A percentile compares a stretch with the other conserved stretches of the same genome.
Evolutionary conservation across 2,113 vertebrate genomes (phyloP).

Genomic region (Anarrhichthys ocellatus): DNA sequence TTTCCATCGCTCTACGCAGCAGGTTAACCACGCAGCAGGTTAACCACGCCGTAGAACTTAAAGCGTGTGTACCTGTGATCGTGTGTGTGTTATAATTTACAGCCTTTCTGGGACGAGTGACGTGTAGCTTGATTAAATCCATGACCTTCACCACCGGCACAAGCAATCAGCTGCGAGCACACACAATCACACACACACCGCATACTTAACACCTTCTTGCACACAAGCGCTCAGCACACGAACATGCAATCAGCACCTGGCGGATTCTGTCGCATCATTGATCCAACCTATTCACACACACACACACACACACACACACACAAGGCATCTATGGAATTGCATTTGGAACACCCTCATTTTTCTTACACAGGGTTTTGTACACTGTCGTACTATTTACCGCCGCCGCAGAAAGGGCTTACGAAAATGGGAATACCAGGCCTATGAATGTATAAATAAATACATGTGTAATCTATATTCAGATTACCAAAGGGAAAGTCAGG

Average conservation of each 20-base stretch:
- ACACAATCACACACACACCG: slow-evolving; percentile 36
- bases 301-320: slow-evolving; percentile 8
- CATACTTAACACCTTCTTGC: slow-evolving; percentile 65
- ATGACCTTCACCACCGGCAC: slow-evolving; percentile 81
- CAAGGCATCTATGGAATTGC: slow-evolving; percentile 64
- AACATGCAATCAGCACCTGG: slow-evolving; percentile 80
- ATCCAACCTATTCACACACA: slow-evolving; percentile 60
- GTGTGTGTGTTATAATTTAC: slow-evolving; percentile 67
- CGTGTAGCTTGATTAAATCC: slow-evolving; percentile 82
- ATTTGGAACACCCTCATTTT: slow-evolving; percentile 70
- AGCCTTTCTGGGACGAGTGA: slow-evolving; percentile 66
- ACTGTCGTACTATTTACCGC: slow-evolving; percentile 50
- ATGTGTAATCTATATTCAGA: slow-evolving; percentile 73
- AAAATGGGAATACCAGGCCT: slow-evolving; percentile 49
- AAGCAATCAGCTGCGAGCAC: slow-evolving; percentile 76
- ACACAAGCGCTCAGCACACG: slow-evolving; percentile 36
- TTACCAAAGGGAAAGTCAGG: slow-evolving; percentile 71
- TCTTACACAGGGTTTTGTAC: slow-evolving; percentile 63
- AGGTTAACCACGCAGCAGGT: slow-evolving; percentile 56
- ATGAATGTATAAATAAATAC: slow-evolving; percentile 77
- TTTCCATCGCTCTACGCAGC: slow-evolving; percentile 40
- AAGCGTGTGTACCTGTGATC: slow-evolving; percentile 26
- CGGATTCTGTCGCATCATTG: slow-evolving; percentile 73
- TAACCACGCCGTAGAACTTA: slow-evolving; percentile 36
- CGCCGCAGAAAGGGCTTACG: slow-evolving; percentile 24